These are phyloP conservation scores for Siderastrea radians DNA, from an alignment of 92 coral and sea anemone species.

Conservation along the genomic window DNA sequence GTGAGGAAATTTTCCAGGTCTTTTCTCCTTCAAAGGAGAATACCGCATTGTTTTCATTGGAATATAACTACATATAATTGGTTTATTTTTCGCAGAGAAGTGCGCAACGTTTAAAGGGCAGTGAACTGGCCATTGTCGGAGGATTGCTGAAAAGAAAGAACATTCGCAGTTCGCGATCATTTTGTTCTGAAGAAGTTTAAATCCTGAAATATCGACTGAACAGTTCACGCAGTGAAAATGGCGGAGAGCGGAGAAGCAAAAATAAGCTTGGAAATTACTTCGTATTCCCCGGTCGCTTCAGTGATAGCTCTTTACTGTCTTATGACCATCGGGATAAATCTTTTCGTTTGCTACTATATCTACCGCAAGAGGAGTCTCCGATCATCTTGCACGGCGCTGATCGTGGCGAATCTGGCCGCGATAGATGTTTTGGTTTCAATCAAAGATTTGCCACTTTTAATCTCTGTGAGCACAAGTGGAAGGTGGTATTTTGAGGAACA, in stretches of 20 bases:
- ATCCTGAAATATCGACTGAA: not conserved
- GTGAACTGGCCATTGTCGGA: not conserved
- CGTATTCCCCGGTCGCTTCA: constrained; percentile 86
- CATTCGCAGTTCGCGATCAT: not conserved
- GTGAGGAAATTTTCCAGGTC: not conserved
- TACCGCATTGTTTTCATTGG: not conserved
- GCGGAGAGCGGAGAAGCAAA: constrained; percentile 24
- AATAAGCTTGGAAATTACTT: constrained; percentile 82
- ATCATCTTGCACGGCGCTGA: constrained; percentile 92
- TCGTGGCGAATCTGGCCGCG: constrained; percentile 96
- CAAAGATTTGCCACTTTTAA: constrained; percentile 91
- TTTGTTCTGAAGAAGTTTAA: not conserved
- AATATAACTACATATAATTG: not conserved
- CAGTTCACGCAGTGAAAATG: constrained; percentile 11
- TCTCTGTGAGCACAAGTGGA: constrained; percentile 85
- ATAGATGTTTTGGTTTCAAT: constrained; percentile 95
- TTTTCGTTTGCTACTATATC: constrained; percentile 88
- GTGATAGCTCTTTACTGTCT: constrained; percentile 85
- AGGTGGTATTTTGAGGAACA: constrained; percentile 98
- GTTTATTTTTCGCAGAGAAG: not conserved
- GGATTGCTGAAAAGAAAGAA: constrained; percentile 3
- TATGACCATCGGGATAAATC: constrained; percentile 85
- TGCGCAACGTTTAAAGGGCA: constrained; percentile 24
- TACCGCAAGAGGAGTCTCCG: constrained; percentile 95
- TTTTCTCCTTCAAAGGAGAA: not conserved